Percentiles rank a stretch among this genome's conserved stretches.
Evolutionary conservation across 2,888 invertebrate genomes (phyloP).

Genomic region (Dicyrtoma fusca): DNA sequence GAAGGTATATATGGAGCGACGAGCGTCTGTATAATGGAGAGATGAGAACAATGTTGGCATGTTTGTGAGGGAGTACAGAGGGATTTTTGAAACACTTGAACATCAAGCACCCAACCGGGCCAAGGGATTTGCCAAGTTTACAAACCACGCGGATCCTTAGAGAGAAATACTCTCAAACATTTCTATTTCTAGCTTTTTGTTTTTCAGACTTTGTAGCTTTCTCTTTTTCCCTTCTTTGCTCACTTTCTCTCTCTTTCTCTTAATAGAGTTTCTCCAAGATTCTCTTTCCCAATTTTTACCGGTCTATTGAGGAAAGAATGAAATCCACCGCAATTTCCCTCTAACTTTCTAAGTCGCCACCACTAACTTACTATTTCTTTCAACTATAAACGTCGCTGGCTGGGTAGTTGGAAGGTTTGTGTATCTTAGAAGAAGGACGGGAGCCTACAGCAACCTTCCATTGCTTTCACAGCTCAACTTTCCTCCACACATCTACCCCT

Average conservation of each 20-base stretch:
- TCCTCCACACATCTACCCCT: not conserved
- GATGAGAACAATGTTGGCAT: too few species aligned
- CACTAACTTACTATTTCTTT: constrained; percentile 10
- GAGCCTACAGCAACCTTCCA: constrained; percentile 8
- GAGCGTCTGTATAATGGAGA: too few species aligned
- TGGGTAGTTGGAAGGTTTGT: not conserved
- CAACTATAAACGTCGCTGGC: constrained; percentile 18
- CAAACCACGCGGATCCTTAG: constrained; percentile 26
- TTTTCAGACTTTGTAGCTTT: constrained; percentile 20
- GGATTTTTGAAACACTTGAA: too few species aligned
- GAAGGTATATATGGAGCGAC: too few species aligned
- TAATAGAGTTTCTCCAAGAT: constrained; percentile 32
- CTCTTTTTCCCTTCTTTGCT: constrained; percentile 14
- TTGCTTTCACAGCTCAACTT: constrained; percentile 18
- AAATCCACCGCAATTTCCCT: constrained; percentile 31
- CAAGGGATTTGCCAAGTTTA: constrained; percentile 40
- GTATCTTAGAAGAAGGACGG: constrained; percentile 6
- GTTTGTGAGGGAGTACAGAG: too few species aligned
- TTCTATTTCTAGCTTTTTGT: constrained; percentile 27
- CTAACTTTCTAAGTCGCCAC: constrained; percentile 23
- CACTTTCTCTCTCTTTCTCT: constrained; percentile 9
- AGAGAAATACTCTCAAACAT: constrained; percentile 26
- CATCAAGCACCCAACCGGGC: constrained; percentile 36
- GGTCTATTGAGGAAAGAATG: constrained; percentile 36
- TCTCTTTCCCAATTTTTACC: constrained; percentile 38